These are phyloP conservation scores for Lycia hirtaria DNA, from an alignment of 2,888 invertebrate genomes.

Conservation along the genomic window DNA sequence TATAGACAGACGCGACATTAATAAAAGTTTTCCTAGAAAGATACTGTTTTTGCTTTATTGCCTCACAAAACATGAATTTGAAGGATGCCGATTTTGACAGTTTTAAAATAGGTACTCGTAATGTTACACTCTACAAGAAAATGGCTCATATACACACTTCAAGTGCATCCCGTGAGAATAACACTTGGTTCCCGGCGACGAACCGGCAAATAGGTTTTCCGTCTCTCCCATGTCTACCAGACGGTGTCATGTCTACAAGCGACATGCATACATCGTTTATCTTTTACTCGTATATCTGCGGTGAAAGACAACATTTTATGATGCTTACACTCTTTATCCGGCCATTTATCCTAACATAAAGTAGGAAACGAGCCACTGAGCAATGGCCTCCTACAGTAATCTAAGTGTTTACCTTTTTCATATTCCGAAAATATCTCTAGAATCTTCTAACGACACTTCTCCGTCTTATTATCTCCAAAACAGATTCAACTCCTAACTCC, in stretches of 20 bases:
- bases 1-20: too few species aligned
- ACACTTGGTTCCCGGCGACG: constrained; percentile 45
- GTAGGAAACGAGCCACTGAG: constrained; percentile 5
- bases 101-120: not conserved
- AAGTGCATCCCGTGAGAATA: constrained; percentile 51
- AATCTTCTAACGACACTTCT: constrained; percentile 14
- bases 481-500: constrained; percentile 11
- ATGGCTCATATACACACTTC: constrained; percentile 26
- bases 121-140: constrained; percentile 6
- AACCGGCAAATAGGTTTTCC: constrained; percentile 54
- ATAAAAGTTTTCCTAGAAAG: too few species aligned
- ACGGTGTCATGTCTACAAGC: constrained; percentile 33
- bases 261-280: constrained; percentile 10
- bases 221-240: constrained; percentile 38
- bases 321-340: constrained; percentile 2
- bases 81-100: too few species aligned
- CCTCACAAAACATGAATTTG: too few species aligned
- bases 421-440: not conserved
- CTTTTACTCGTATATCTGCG: constrained; percentile 2
- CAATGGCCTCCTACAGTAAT: not conserved
- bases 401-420: not conserved
- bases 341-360: constrained; percentile 5
- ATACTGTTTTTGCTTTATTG: too few species aligned
- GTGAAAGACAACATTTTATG: constrained; percentile 14
- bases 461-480: constrained; percentile 10